phyloP scores from a whole-genome alignment of 1,140 invertebrate species.

The Eulimnadia texana region DNA sequence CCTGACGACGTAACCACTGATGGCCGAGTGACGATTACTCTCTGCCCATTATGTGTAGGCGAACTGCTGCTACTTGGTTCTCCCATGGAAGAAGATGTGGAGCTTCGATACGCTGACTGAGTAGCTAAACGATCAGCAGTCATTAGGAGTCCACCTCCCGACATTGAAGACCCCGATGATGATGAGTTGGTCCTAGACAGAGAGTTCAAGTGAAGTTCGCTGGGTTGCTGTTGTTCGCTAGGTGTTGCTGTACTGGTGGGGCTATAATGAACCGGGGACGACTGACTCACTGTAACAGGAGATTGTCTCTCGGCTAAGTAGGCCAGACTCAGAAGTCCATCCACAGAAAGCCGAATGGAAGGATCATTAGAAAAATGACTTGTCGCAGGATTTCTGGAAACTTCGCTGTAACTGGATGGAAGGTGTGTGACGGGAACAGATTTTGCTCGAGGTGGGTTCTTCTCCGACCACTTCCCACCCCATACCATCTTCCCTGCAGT shows the following conservation, averaged over 20 bases:
- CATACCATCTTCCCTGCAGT: no score
- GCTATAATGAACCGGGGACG: not conserved
- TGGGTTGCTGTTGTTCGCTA: not conserved
- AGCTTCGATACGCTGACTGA: not conserved
- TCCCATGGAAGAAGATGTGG: not conserved
- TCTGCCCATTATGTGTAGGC: no score
- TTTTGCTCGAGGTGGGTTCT: no score
- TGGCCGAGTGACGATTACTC: no score
- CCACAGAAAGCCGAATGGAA: constrained; percentile 59
- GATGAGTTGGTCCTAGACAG: no score
- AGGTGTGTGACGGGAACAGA: no score
- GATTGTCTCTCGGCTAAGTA: constrained; percentile 29
- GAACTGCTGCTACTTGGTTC: not conserved
- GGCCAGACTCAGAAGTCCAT: constrained; percentile 63
- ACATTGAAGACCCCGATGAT: no score
- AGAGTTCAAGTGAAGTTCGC: no score
- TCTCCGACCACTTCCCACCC: no score
- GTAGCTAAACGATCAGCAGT: not conserved
- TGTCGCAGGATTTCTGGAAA: constrained; percentile 5
- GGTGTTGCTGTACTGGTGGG: not conserved
- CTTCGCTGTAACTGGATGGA: no score
- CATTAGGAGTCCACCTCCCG: not conserved
- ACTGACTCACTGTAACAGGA: not conserved
- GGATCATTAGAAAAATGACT: not conserved
- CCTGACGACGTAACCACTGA: not conserved